Evolutionary conservation across 2,888 invertebrate genomes (phyloP).

Genomic region (Gibbula magus): DNA sequence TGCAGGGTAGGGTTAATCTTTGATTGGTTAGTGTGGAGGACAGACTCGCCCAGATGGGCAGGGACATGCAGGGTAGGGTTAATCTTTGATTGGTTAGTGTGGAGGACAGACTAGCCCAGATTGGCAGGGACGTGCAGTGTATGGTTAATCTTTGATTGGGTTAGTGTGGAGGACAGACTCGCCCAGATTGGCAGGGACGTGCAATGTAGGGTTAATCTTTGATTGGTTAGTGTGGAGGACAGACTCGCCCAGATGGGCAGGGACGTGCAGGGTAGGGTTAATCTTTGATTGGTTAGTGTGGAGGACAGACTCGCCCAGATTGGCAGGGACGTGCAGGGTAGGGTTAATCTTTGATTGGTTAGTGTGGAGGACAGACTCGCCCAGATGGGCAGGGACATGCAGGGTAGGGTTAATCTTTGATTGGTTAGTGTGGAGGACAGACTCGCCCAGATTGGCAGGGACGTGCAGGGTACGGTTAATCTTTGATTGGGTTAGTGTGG

Average conservation of each 20-base stretch:
- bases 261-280: constrained; percentile 36
- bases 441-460: no score
- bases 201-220: no score
- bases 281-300: not conserved
- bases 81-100: not conserved
- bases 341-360: not conserved
- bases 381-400: not conserved
- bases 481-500: no score
- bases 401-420: not conserved
- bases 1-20: no score
- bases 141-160: not conserved
- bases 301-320: not conserved
- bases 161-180: not conserved
- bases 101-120: constrained; percentile 65
- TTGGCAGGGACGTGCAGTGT: constrained; percentile 48
- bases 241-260: constrained; percentile 58
- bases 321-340: not conserved
- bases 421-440: not conserved
- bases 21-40: no score
- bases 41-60: no score
- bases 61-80: no score
- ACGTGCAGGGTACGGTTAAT: no score
- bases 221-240: no score
- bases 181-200: not conserved
- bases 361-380: not conserved